Evolutionary conservation across 2,113 vertebrate species (phyloP).

Genomic region (Coptodon bakossiorum): DNA sequence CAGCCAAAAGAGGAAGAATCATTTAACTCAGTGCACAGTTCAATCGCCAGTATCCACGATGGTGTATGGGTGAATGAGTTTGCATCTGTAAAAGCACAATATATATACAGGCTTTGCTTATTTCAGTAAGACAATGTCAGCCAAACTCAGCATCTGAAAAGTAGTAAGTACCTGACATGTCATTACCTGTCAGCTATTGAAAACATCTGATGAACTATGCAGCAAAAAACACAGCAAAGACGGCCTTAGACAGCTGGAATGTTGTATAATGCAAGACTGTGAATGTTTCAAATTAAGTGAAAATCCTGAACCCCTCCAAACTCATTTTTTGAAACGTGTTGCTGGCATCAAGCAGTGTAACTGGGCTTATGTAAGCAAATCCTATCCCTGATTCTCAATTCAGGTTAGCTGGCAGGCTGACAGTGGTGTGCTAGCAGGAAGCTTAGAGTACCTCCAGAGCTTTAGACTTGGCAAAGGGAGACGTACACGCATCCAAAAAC

Average conservation of each 20-base stretch:
- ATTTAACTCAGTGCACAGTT: not conserved
- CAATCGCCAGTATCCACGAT: not conserved
- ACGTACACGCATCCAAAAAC: constrained; percentile 87
- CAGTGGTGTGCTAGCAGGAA: not conserved
- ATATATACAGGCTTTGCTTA: not conserved
- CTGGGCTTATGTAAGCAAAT: not conserved
- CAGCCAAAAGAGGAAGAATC: not conserved
- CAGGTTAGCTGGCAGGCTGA: not conserved
- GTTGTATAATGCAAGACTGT: not conserved
- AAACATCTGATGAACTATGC: not conserved
- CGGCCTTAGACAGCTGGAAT: fast-evolving
- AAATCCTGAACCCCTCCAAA: not conserved
- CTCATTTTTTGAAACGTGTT: not conserved
- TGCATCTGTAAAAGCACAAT: not conserved
- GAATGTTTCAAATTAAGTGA: not conserved
- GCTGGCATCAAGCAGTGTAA: not conserved
- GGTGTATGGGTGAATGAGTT: not conserved
- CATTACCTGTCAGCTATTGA: not conserved
- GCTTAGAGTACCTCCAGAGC: constrained; percentile 80
- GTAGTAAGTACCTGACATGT: not conserved
- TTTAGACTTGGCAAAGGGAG: constrained; percentile 85
- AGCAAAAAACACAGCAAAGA: not conserved
- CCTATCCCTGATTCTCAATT: not conserved
- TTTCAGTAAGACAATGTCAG: not conserved
- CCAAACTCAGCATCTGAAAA: not conserved